Evolutionary conservation across 1,140 invertebrate genomes (phyloP).

Genomic region (Trichonephila clavipes): DNA sequence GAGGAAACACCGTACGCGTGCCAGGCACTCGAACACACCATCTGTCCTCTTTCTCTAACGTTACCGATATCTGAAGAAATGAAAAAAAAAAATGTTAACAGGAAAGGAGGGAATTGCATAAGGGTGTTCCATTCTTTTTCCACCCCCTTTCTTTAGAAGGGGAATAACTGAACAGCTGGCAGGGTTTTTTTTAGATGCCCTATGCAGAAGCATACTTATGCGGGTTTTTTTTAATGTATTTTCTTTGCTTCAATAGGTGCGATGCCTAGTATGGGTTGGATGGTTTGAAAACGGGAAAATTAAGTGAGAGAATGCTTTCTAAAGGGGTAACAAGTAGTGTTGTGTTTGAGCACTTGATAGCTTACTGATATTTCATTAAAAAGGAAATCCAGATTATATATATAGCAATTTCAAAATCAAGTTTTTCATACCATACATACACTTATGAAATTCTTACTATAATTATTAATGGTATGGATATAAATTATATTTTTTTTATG

Average conservation of each 20-base stretch:
- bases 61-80: conserved; percentile 42
- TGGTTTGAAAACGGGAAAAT: neutral
- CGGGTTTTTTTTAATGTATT: neutral
- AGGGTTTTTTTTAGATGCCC: neutral
- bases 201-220: neutral
- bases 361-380: no score
- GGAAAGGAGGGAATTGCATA: conserved; percentile 20
- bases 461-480: no score
- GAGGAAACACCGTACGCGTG: neutral
- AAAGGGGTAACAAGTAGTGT: neutral
- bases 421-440: no score
- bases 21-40: conserved; percentile 33
- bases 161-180: conserved; percentile 17
- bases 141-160: neutral
- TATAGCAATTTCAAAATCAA: no score
- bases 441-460: no score
- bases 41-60: conserved; percentile 30
- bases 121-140: neutral
- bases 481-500: no score
- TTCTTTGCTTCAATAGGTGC: neutral
- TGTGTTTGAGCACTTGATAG: neutral
- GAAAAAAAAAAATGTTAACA: conserved; percentile 29
- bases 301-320: neutral
- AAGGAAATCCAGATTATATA: no score
- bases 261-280: neutral